Base-by-base conservation (phyloP, 2,888 invertebrate species). In the Miltochrista miniata region DNA sequence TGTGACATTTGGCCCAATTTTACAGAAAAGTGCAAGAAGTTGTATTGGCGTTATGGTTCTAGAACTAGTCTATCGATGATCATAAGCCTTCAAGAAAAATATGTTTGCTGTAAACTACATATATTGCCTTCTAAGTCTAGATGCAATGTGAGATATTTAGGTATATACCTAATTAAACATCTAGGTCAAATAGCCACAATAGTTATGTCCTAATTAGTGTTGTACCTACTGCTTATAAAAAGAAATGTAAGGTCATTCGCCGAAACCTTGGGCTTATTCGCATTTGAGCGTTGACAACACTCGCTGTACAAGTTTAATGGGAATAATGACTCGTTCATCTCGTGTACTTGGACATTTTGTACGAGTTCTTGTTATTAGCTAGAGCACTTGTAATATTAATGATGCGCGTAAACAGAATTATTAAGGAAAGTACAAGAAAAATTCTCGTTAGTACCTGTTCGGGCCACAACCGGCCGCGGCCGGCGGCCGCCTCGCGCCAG, bases 321-420 rank as follows among this genome's bases (percentile, higher is more conserved):
- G 42, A 42, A 36, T 43, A 48, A 43, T 48, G 48, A 42, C 18
- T 37, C 13, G 36, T 36, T 15, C 24, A 38, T 40, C 15, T 35
- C 40, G 40, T 47, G 40, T 40, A 14, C 34, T 34, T 24, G 18
- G 24, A 13, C 18, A 34, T 33, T 46, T 35, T 40, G n/a, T 47
- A 47, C 40, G 47, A 37, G 31, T 48, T 48, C 42, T 42, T 33
- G 41, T 18, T 42, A 15, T 48, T 40, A 29, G 14, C 14, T 14
- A 15, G 36, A 9, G 4, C n/a, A 9, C 4, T 7, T 24, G 29
- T 24, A 9, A 13, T 30, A 9, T 7, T 31, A 33, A 46, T 40
- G 24, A 11, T 2, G 2, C 7, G 0, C 12, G 3, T 33, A 18
- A 0, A 18, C n/a, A 24, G 14, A 14, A 9, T 37, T 7, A 5